These are phyloP conservation scores for Caenorhabditis sp. DNA, from an alignment of 2,888 invertebrate genomes.

Conservation along the genomic window DNA sequence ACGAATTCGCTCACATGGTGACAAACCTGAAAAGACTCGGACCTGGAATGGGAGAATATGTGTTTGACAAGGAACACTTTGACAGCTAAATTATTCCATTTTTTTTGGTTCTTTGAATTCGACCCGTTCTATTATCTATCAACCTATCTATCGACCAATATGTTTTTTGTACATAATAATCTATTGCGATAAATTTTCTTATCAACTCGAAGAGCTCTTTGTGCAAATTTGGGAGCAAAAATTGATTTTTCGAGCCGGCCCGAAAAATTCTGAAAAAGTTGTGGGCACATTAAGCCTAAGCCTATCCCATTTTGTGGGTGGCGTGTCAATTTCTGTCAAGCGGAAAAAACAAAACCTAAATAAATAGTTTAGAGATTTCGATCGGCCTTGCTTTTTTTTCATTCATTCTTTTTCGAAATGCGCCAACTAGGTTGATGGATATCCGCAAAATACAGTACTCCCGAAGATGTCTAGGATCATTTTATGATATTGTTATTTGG, in stretches of 20 bases:
- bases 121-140: not conserved
- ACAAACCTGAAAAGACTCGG: conserved; percentile 79
- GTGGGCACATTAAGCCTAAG: too few relatives aligned
- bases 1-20: conserved; percentile 79
- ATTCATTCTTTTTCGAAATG: not conserved
- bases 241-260: too few relatives aligned
- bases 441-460: too few relatives aligned
- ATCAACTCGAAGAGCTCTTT: not conserved
- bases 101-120: too few relatives aligned
- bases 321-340: conserved; percentile 2
- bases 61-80: conserved; percentile 75
- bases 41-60: conserved; percentile 76
- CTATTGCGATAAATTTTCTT: conserved; percentile 22
- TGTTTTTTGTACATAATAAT: conserved; percentile 35
- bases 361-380: conserved; percentile 6
- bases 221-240: not conserved
- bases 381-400: conserved; percentile 13
- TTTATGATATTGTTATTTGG: not conserved
- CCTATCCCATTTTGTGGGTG: too few relatives aligned
- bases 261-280: too few relatives aligned
- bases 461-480: too few relatives aligned
- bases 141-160: not conserved
- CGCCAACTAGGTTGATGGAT: conserved; percentile 14
- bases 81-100: conserved; percentile 16
- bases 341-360: not conserved